Base-by-base conservation (phyloP, 2,113 vertebrate genomes). In the Paraplagusia blochii region DNA sequence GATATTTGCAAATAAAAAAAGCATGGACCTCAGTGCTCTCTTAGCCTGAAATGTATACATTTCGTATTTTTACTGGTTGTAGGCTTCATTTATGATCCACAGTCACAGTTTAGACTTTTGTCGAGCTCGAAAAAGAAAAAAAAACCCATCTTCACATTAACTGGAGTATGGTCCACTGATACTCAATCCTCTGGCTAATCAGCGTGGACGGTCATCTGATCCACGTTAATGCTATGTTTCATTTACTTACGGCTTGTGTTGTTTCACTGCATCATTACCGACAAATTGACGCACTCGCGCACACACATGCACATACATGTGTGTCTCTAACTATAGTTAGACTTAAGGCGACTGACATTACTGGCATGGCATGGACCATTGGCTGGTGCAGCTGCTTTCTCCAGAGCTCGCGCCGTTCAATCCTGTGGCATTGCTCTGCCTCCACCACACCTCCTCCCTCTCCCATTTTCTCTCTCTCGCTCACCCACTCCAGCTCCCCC, bases 331-430 rank as follows among this genome's bases (percentile, higher is more conserved):
- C 92, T 97, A 94, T 95, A 96, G 94, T 91, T 86, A 64, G 91
- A 88, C 90, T 88, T 87, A 52, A 86, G 87, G 89, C 89, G 78
- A 86, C 78, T 87, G 90, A 90, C 94, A 95, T 97, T 94, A 92
- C 90, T 96, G 88, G 90, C 92, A 91, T 96, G 87, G 90, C 90
- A 88, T 76, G 86, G 92, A 94, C 95, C 78, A 89, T 89, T 93
- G 89, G 82, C 92, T 87, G 72, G 90, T 72, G 91, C 92, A 95
- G 93, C 96, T 95, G 94, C 95, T 95, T 98, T 95, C 22, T 94
- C 71, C 67, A 93, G 94, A 92, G 91, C 85, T 73, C 4, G 48
- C 39, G 16, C 90, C 69, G 90, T 90, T 88, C 90, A 59, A 84
- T 90, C 80, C 59, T 72, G 72, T 83, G 82, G 82, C 78, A 79